phyloP scores from a whole-genome alignment of 2,888 invertebrate species.

The Pseudococcus viburni region DNA sequence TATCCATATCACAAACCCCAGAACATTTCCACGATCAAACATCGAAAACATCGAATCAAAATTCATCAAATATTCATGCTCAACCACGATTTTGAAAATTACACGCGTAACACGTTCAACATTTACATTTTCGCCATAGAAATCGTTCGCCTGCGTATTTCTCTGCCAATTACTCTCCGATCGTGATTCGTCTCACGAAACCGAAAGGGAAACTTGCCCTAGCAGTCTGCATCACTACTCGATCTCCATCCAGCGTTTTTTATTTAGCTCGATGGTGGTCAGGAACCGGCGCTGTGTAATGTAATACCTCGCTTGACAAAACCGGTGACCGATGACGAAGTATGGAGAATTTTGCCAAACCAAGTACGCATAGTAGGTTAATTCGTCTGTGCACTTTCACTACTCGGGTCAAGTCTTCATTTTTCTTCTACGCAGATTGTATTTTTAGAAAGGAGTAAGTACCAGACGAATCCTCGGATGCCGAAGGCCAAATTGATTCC shows the following conservation, averaged over 20 bases:
- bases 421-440: neutral
- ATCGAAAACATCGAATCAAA: too few relatives aligned
- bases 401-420: neutral
- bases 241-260: neutral
- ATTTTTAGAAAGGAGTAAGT: neutral
- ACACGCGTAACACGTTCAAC: too few relatives aligned
- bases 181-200: neutral
- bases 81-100: neutral
- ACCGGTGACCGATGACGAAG: conserved; percentile 3
- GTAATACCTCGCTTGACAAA: neutral
- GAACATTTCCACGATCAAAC: too few relatives aligned
- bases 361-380: neutral
- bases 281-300: neutral
- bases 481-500: conserved; percentile 14
- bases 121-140: neutral
- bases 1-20: too few relatives aligned
- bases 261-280: neutral
- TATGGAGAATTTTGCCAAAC: conserved; percentile 14
- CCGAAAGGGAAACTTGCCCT: neutral
- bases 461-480: neutral
- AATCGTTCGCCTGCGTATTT: neutral
- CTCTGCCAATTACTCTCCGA: neutral
- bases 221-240: neutral
- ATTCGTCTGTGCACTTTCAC: conserved; percentile 1
- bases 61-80: neutral